phyloP scores from a whole-genome alignment of 1,140 invertebrate genomes.

The Aphelenchoides avenae region DNA sequence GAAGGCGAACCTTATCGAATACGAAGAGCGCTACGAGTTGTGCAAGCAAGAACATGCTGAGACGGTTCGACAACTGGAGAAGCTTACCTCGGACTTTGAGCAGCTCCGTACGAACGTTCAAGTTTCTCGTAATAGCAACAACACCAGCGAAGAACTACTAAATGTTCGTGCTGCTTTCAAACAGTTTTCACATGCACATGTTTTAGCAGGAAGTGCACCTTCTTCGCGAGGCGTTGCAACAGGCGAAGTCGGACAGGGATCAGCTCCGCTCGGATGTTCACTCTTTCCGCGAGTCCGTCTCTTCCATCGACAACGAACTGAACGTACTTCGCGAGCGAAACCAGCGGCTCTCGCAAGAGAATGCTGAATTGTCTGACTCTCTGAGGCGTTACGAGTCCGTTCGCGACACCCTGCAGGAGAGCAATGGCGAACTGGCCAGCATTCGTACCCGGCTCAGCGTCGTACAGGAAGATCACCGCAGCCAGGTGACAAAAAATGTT shows the following conservation, averaged over 20 bases:
- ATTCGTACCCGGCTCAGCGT: conserved; percentile 1
- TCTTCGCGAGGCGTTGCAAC: conserved; percentile 11
- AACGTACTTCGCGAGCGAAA: conserved; percentile 9
- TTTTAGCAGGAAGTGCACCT: conserved; percentile 20
- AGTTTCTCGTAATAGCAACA: not conserved
- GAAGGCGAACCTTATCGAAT: conserved; percentile 28
- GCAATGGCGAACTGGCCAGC: conserved; percentile 2
- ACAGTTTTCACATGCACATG: not conserved
- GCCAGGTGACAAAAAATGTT: conserved; percentile 2
- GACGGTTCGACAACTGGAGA: conserved; percentile 19
- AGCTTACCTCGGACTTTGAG: conserved; percentile 20
- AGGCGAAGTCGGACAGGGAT: conserved; percentile 13
- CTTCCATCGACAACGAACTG: conserved; percentile 5
- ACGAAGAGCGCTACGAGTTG: conserved; percentile 23
- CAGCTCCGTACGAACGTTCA: conserved; percentile 1
- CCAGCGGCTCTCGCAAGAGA: conserved; percentile 7
- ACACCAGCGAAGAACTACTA: not conserved
- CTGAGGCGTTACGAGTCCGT: not conserved
- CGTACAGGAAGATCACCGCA: conserved; percentile 1
- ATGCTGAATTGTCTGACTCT: not conserved
- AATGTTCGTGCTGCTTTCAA: not conserved
- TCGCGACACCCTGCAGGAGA: conserved; percentile 7
- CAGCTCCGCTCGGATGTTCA: conserved; percentile 10
- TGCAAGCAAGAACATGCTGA: conserved; percentile 22
- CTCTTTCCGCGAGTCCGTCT: conserved; percentile 20